Evolutionary conservation across 2,888 invertebrate genomes (phyloP).

Genomic region (Drosophila ustulata): DNA sequence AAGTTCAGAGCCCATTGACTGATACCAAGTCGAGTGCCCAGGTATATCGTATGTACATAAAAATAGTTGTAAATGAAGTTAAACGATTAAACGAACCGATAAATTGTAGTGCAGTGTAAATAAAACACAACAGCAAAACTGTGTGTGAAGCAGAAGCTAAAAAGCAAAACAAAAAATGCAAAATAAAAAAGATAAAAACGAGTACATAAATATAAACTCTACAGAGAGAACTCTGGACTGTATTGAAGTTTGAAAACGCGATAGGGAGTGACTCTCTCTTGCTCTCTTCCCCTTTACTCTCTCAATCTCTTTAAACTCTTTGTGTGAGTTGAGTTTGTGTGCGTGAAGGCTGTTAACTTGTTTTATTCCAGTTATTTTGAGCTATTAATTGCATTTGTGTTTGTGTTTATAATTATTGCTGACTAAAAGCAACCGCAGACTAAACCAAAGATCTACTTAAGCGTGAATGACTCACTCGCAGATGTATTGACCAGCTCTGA

Average conservation of each 20-base stretch:
- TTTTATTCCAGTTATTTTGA: conserved; percentile 22
- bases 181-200: conserved; percentile 36
- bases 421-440: conserved; percentile 37
- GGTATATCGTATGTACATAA: conserved; percentile 7
- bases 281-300: conserved; percentile 3
- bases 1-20: conserved; percentile 53
- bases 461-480: conserved; percentile 45
- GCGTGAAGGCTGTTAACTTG: conserved; percentile 45
- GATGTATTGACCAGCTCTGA: conserved; percentile 12
- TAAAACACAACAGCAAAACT: conserved; percentile 35
- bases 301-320: conserved; percentile 19
- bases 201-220: conserved; percentile 9
- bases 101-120: conserved; percentile 61
- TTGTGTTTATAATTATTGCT: conserved; percentile 55
- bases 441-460: conserved; percentile 43
- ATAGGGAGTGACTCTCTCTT: neutral
- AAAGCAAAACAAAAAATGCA: conserved; percentile 72
- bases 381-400: conserved; percentile 47
- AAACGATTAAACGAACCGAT: conserved; percentile 67
- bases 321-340: conserved; percentile 8
- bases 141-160: conserved; percentile 51
- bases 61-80: conserved; percentile 58
- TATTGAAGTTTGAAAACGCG: neutral
- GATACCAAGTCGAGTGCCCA: conserved; percentile 44
- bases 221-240: conserved; percentile 1